Conservation (phyloP, 1,140 invertebrate species). For the Zaprionus ornatus region DNA sequence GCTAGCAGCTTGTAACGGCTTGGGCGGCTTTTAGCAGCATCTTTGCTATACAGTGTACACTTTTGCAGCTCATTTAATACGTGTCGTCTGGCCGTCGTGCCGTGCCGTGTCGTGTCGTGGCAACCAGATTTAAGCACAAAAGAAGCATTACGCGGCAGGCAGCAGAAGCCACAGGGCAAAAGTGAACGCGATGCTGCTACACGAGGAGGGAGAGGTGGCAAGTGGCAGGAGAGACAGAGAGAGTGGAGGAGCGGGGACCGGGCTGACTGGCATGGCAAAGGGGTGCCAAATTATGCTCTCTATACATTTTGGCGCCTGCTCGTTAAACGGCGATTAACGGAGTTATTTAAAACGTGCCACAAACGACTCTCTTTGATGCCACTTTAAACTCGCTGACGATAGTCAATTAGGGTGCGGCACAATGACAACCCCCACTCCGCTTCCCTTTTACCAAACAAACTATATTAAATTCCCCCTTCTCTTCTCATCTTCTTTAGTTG, state of each 20-base stretch:
- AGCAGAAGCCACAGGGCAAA: constrained; percentile 65
- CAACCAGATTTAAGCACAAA: constrained; percentile 79
- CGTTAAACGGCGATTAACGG: constrained; percentile 74
- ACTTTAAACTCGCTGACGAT: constrained; percentile 70
- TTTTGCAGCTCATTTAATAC: constrained; percentile 79
- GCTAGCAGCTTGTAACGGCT: constrained; percentile 12
- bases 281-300: constrained; percentile 45
- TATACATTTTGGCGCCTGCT: constrained; percentile 54
- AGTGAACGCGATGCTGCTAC: constrained; percentile 24
- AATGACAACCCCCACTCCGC: no score
- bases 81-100: constrained; percentile 70
- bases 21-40: constrained; percentile 53
- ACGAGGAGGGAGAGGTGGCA: constrained; percentile 1
- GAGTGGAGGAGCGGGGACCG: neutral
- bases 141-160: constrained; percentile 71
- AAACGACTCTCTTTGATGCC: constrained; percentile 60
- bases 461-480: neutral
- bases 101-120: constrained; percentile 67
- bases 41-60: constrained; percentile 43
- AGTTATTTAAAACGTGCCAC: constrained; percentile 55
- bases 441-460: no score
- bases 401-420: constrained; percentile 61
- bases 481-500: neutral
- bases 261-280: constrained; percentile 9
- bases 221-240: neutral